These are phyloP conservation scores for Disparrhopalites patrizii DNA, from an alignment of 2,888 invertebrate species.

Conservation along the genomic window DNA sequence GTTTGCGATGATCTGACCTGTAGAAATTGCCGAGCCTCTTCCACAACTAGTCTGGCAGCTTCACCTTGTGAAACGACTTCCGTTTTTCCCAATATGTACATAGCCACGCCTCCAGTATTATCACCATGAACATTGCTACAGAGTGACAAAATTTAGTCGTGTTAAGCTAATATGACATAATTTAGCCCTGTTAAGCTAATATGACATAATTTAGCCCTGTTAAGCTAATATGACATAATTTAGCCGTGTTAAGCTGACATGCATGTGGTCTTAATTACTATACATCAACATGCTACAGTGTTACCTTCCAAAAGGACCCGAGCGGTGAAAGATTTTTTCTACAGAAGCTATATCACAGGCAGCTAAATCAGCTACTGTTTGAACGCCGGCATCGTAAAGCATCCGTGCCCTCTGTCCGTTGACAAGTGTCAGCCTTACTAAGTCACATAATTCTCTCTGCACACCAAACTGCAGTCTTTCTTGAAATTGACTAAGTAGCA, in stretches of 20 bases:
- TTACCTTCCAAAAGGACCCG: constrained; percentile 76
- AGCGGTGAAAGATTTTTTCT: constrained; percentile 71
- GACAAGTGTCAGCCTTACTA: constrained; percentile 77
- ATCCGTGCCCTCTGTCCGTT: constrained; percentile 80
- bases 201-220: background rate
- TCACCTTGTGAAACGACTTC: constrained; percentile 74
- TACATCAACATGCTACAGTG: background rate
- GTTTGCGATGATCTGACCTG: constrained; percentile 51
- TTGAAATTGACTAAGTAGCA: constrained; percentile 83
- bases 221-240: background rate
- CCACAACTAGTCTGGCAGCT: constrained; percentile 72
- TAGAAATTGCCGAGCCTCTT: constrained; percentile 69
- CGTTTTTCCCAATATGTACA: constrained; percentile 51
- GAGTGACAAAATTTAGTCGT: background rate
- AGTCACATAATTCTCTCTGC: constrained; percentile 82
- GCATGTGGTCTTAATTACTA: background rate
- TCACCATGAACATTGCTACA: constrained; percentile 36
- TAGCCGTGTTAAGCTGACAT: background rate
- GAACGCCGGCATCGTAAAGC: constrained; percentile 74
- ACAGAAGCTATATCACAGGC: constrained; percentile 64
- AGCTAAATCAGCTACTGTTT: constrained; percentile 73
- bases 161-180: background rate
- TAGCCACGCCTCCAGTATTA: constrained; percentile 29
- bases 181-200: background rate
- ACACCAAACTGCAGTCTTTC: constrained; percentile 91